Conservation (phyloP, 2,888 invertebrate species). For the Leucozona laternaria region DNA sequence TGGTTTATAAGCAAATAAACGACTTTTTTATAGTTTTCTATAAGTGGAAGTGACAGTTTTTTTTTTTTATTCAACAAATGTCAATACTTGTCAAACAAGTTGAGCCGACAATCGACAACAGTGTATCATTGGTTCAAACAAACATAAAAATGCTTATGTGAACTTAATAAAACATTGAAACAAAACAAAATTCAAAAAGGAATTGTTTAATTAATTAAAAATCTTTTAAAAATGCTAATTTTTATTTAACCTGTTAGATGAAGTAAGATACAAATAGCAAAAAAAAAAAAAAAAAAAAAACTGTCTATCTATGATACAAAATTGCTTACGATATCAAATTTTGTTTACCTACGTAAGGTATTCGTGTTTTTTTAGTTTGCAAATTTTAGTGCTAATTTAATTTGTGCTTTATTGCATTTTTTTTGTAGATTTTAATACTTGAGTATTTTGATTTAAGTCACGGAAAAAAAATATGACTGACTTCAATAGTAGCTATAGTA, state of each 20-base stretch:
- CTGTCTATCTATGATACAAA: background rate
- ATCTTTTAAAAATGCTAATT: slow-evolving; percentile 60
- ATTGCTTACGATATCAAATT: slow-evolving; percentile 7
- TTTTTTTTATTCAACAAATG: background rate
- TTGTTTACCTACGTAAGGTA: slow-evolving; percentile 11
- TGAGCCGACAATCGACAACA: slow-evolving; percentile 13
- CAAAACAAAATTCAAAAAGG: background rate
- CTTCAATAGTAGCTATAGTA: too few relatives aligned
- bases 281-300: background rate
- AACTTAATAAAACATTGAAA: background rate
- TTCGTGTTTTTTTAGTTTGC: background rate
- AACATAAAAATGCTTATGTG: background rate
- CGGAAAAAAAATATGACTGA: background rate
- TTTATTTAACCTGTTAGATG: slow-evolving; percentile 7
- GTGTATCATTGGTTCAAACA: slow-evolving; percentile 19
- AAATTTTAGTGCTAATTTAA: slow-evolving; percentile 4
- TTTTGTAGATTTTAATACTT: background rate
- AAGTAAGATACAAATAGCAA: background rate
- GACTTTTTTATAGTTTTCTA: background rate
- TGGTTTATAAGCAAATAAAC: slow-evolving; percentile 31
- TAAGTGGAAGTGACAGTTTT: background rate
- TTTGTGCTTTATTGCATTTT: slow-evolving; percentile 12
- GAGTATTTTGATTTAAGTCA: background rate
- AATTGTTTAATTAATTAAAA: slow-evolving; percentile 62
- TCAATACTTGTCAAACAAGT: slow-evolving; percentile 39